phyloP scores from a whole-genome alignment of 2,888 invertebrate species.

The Tetropium fuscum region DNA sequence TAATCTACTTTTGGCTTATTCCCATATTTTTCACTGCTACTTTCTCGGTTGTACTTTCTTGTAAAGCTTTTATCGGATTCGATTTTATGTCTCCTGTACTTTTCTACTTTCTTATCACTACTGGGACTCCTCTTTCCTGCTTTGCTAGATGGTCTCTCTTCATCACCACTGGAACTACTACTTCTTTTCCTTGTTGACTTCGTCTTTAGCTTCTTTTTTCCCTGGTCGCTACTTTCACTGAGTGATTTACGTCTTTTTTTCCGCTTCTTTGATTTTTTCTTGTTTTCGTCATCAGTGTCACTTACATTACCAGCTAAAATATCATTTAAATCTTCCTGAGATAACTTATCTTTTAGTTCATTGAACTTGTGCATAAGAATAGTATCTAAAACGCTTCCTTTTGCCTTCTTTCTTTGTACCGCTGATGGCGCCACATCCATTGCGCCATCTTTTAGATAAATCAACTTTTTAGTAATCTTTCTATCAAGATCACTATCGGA shows the following conservation, averaged over 20 bases:
- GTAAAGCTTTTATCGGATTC: neutral
- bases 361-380: conserved; percentile 79
- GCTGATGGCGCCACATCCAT: conserved; percentile 42
- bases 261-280: conserved; percentile 18
- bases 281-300: conserved; percentile 56
- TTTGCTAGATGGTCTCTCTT: conserved; percentile 4
- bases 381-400: conserved; percentile 72
- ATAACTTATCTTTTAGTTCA: conserved; percentile 72
- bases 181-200: conserved; percentile 29
- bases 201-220: conserved; percentile 24
- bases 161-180: conserved; percentile 21
- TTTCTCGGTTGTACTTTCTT: neutral
- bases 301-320: conserved; percentile 63
- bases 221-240: conserved; percentile 26
- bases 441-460: conserved; percentile 45
- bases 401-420: conserved; percentile 60
- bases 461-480: conserved; percentile 57
- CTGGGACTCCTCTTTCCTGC: conserved; percentile 12
- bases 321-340: conserved; percentile 60
- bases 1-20: neutral
- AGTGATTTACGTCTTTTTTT: conserved; percentile 37
- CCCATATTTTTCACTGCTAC: conserved; percentile 14
- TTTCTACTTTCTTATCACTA: conserved; percentile 15
- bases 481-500: conserved; percentile 56
- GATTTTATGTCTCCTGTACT: no score